A percentile compares a stretch with the other conserved stretches of the same genome.
Conservation (phyloP, 2,113 vertebrate genomes). For the Camarhynchus parvulus region DNA sequence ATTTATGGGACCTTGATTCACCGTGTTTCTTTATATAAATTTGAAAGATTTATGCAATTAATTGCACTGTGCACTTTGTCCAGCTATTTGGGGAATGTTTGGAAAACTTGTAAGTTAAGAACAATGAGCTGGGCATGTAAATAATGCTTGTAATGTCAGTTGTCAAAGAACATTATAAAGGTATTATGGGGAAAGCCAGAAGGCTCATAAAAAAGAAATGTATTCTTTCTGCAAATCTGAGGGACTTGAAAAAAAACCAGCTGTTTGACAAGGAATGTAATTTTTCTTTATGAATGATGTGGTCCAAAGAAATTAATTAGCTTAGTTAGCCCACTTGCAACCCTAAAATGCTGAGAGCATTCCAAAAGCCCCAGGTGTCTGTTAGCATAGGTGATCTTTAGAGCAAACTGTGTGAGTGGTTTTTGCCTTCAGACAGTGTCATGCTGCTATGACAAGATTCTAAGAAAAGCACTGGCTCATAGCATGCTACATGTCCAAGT, state of each 20-base stretch:
- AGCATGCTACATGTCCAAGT: neutral
- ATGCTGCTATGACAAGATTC: neutral
- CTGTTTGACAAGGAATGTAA: neutral
- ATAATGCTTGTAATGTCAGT: neutral
- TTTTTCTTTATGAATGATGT: neutral
- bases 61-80: neutral
- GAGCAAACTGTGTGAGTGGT: neutral
- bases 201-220: constrained; percentile 16
- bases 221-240: neutral
- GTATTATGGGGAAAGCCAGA: neutral
- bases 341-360: neutral
- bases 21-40: neutral
- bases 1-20: neutral
- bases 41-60: neutral
- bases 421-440: constrained; percentile 21
- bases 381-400: neutral
- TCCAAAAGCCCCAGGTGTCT: neutral
- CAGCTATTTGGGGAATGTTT: neutral
- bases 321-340: neutral
- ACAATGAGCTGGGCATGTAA: neutral
- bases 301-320: constrained; percentile 18
- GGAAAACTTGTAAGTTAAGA: neutral
- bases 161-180: neutral
- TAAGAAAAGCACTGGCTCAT: neutral
- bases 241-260: neutral